A percentile compares a stretch with the other conserved stretches of the same genome.
phyloP scores from a whole-genome alignment of 2,888 invertebrate species.

The Phortica magna region DNA sequence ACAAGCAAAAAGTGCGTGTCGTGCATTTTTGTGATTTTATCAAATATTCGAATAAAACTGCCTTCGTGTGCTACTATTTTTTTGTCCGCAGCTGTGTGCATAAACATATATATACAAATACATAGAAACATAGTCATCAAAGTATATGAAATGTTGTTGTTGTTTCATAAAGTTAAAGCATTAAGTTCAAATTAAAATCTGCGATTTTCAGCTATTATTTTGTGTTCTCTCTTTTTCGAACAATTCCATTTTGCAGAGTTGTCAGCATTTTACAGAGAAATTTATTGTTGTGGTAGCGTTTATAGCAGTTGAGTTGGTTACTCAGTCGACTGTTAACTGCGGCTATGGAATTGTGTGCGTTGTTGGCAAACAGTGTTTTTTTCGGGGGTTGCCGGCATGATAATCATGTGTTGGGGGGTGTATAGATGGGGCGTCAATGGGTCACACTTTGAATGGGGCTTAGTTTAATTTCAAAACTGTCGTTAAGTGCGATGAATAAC shows the following conservation, averaged over 20 bases:
- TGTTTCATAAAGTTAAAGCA: too few species aligned
- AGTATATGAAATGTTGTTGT: too few species aligned
- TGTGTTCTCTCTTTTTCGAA: neutral
- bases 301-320: constrained; percentile 31
- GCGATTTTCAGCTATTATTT: too few species aligned
- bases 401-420: neutral
- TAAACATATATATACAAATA: too few species aligned
- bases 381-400: neutral
- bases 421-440: neutral
- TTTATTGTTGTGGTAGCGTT: constrained; percentile 30
- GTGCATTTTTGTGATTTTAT: too few species aligned
- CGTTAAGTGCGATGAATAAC: constrained; percentile 30
- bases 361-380: neutral
- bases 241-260: neutral
- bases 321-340: constrained; percentile 29
- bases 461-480: constrained; percentile 35
- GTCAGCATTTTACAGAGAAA: constrained; percentile 23
- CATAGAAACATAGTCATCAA: too few species aligned
- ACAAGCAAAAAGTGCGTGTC: too few species aligned
- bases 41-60: too few species aligned
- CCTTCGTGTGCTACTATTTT: too few species aligned
- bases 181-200: too few species aligned
- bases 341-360: neutral
- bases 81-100: too few species aligned
- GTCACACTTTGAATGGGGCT: constrained; percentile 22